Base-by-base conservation (phyloP, 2,113 vertebrate genomes). In the Epinephelus moara region DNA sequence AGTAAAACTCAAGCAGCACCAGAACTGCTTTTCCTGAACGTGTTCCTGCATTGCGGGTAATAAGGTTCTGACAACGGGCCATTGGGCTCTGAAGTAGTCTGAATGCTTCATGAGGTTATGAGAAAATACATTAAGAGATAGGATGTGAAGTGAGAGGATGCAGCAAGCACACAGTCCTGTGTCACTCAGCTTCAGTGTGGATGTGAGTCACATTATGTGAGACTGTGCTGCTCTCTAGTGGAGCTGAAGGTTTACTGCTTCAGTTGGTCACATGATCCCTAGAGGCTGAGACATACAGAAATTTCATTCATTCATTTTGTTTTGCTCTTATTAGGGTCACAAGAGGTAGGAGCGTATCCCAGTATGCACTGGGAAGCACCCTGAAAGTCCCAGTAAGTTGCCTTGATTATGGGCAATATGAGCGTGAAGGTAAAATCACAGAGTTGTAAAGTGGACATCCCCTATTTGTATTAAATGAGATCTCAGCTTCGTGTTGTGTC, bases 161-260 rank as follows among this genome's bases (percentile, higher is more conserved):
- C 15, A 25, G 21, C 15, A 21, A 8, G 47, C 42, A 21, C 33
- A 53, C 30, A 55, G 33, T 52, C 18, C 21, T 25, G 23, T 25
- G 23, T 19, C 55, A 52, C 72, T 6, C 3, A 47, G 73, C 30
- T 11, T 68, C 15, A 55, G 64, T 6, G 0, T 23, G 57, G 27
- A 17, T 11, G 57, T 2, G 5, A 33, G 40, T 45, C 8, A 10
- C 11, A 2, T 75, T 61, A 33, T 1, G 8, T 75, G 25, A 62
- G 27, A 13, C 4, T 52, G 3, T 86, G 84, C 78, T 89, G 78
- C 81, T 61, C 79, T 82, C 90, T 90, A 76, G 84, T 83, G 93
- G 71, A 69, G 7, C 0, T 21, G 0, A 47, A 1, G 1, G 7
- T 19, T 33, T 33, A 70, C 49, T 82, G 60, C 69, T 2, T 15